Evolutionary conservation across 2,888 invertebrate genomes (phyloP), one percentile per base, ranked within the genome.

Genomic region (Abrostola triplasia): DNA sequence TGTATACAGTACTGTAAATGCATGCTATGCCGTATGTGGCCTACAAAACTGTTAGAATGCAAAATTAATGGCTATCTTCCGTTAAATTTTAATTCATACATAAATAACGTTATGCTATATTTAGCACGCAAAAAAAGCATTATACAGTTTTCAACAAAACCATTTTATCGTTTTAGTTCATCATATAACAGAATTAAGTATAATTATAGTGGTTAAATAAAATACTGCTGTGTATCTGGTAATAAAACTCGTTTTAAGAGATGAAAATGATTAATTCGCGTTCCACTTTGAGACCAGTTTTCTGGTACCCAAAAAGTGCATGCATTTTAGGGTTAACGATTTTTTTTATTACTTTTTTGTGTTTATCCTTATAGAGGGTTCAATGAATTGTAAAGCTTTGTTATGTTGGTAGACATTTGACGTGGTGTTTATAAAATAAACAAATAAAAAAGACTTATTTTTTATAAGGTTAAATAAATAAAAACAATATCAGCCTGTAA

Each of bases 231-330:
- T 55, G 36, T 49, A 48, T 51, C 52, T 12, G 65, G 60, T 40
- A 54, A 49, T 47, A 51, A 38, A 72, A 64, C 69, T 59, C n/a
- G 36, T 67, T 67, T 9, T 11, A 44, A 51, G 53, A 54, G 11
- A 36, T 24, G 13, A 12, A 41, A 59, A 73, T 59, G 37, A 62
- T 12, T 7, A 37, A 58, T 44, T 69, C 35, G 24, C 47, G 59
- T 56, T 48, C 62, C 61, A 49, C 11, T 67, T 54, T 44, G 36
- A 11, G 6, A 77, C 75, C 67, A 50, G 70, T 77, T 77, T 50
- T 36, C 40, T 37, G 0, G 13, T 24, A 7, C 13, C 24, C 12
- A 63, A 76, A 71, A 65, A 24, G n/a, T 24, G 2, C 7, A 40
- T 56, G 50, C 56, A 71, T 50, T 65, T 56, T 64, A 75, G 72